phyloP scores from a whole-genome alignment of 2,113 vertebrate genomes.

The Turdus rufiventris region DNA sequence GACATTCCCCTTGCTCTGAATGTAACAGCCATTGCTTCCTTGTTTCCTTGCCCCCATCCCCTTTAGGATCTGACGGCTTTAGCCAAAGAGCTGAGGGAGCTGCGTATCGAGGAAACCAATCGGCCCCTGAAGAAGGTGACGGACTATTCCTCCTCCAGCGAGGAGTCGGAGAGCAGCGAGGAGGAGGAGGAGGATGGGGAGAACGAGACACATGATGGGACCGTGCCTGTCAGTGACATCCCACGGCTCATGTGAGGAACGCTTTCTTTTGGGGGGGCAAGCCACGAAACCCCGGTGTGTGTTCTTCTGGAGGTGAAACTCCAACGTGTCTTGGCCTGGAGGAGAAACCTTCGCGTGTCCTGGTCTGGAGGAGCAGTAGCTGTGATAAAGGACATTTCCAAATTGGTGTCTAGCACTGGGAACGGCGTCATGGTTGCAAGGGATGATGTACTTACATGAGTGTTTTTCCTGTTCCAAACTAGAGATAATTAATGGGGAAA shows the following conservation, averaged over 20 bases:
- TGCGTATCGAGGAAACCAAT: conserved; percentile 91
- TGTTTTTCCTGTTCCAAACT: neutral
- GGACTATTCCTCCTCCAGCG: conserved; percentile 97
- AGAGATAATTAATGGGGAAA: neutral
- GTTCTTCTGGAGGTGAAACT: neutral
- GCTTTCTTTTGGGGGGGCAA: neutral
- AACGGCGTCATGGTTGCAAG: accelerated
- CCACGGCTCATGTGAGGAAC: conserved; percentile 93
- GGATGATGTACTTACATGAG: neutral
- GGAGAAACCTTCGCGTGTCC: accelerated
- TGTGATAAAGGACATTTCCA: neutral
- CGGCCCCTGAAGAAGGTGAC: conserved; percentile 96
- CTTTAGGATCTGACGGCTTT: conserved; percentile 92
- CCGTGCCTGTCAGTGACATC: conserved; percentile 95
- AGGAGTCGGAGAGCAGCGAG: conserved; percentile 93
- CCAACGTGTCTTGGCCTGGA: accelerated
- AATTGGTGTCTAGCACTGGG: neutral
- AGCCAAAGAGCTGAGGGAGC: conserved; percentile 94
- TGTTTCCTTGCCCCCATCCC: conserved; percentile 27
- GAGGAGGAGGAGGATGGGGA: conserved; percentile 92
- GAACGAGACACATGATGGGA: conserved; percentile 87
- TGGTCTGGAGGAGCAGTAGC: neutral
- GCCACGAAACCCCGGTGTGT: accelerated
- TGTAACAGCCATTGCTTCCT: neutral
- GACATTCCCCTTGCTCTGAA: neutral